A percentile compares a stretch with the other conserved stretches of the same genome.
These are phyloP conservation scores for Brachionus koreanus DNA, from an alignment of 1,140 invertebrate genomes.

Conservation along the genomic window DNA sequence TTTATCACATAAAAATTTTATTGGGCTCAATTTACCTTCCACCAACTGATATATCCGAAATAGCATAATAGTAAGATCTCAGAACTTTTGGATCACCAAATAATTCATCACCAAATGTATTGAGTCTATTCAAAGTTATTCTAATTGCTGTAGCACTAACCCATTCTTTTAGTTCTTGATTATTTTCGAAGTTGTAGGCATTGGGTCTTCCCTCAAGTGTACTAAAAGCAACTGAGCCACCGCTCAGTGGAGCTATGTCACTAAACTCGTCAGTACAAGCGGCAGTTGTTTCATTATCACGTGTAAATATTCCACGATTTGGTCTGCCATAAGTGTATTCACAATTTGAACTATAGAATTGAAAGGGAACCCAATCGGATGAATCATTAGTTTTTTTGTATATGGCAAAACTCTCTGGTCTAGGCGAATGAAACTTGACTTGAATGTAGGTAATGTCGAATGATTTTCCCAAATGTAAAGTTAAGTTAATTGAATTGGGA, in stretches of 20 bases:
- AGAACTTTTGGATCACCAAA: conserved; percentile 86
- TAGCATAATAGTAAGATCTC: conserved; percentile 95
- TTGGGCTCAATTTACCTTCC: conserved; percentile 64
- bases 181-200: conserved; percentile 82
- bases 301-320: conserved; percentile 55
- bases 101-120: conserved; percentile 96
- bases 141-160: conserved; percentile 89
- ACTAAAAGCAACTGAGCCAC: conserved; percentile 91
- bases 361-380: conserved; percentile 85
- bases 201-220: conserved; percentile 89
- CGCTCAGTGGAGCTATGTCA: conserved; percentile 88
- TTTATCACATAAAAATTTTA: conserved; percentile 46
- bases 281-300: conserved; percentile 68
- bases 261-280: conserved; percentile 93
- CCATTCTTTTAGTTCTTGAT: conserved; percentile 77
- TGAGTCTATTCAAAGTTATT: conserved; percentile 82
- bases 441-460: conserved; percentile 95
- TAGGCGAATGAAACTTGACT: conserved; percentile 83
- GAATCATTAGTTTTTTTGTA: conserved; percentile 76
- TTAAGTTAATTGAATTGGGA: conserved; percentile 84
- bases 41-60: conserved; percentile 89
- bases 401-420: conserved; percentile 94
- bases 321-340: conserved; percentile 81
- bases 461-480: conserved; percentile 87
- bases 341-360: conserved; percentile 90